Evolutionary conservation across 2,888 invertebrate genomes (phyloP).

Genomic region (Drosophila sordidula): DNA sequence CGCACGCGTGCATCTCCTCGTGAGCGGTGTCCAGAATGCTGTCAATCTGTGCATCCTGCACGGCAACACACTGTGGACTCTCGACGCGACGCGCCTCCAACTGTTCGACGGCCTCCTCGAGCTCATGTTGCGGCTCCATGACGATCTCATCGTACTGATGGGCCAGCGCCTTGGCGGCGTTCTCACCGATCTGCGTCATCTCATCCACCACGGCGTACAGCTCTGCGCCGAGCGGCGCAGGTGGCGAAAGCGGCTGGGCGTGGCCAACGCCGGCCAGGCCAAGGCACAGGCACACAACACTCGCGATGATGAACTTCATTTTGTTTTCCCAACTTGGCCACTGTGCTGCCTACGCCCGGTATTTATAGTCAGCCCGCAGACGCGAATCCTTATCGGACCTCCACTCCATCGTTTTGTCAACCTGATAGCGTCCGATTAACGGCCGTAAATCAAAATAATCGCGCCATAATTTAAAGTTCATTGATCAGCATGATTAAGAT

Average conservation of each 20-base stretch:
- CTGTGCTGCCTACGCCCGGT: background rate
- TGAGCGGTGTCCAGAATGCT: slow-evolving; percentile 57
- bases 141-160: slow-evolving; percentile 70
- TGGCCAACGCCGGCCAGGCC: slow-evolving; percentile 44
- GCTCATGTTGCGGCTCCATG: slow-evolving; percentile 64
- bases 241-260: slow-evolving; percentile 45
- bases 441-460: slow-evolving; percentile 45
- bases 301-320: slow-evolving; percentile 48
- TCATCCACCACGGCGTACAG: slow-evolving; percentile 54
- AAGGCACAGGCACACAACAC: slow-evolving; percentile 36
- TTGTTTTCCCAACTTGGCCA: slow-evolving; percentile 31
- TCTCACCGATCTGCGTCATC: slow-evolving; percentile 49
- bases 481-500: slow-evolving; percentile 6
- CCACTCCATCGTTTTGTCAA: background rate
- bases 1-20: slow-evolving; percentile 64
- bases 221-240: slow-evolving; percentile 48
- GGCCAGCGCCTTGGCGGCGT: slow-evolving; percentile 53
- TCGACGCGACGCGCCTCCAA: slow-evolving; percentile 62
- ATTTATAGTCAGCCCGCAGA: slow-evolving; percentile 50
- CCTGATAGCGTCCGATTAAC: slow-evolving; percentile 19
- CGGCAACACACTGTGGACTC: slow-evolving; percentile 66
- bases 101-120: slow-evolving; percentile 61
- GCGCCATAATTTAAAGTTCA: slow-evolving; percentile 1
- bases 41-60: slow-evolving; percentile 54
- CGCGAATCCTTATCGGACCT: slow-evolving; percentile 28